Evolutionary conservation across 2,888 invertebrate genomes (phyloP).

Genomic region (Teleiodes luculella): DNA sequence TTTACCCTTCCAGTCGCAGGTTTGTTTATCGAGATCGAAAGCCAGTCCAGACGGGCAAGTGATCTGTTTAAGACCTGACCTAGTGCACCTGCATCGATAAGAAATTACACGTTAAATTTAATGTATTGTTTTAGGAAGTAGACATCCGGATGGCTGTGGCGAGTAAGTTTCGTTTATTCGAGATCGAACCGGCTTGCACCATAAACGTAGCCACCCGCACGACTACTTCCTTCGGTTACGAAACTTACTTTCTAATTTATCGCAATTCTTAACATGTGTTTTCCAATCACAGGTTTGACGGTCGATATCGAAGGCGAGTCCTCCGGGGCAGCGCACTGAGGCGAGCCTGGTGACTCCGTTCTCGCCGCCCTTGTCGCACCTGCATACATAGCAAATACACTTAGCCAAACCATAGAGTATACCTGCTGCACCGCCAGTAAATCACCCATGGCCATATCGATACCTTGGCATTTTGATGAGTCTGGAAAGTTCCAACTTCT

Average conservation of each 20-base stretch:
- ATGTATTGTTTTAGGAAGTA: constrained; percentile 61
- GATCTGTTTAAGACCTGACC: constrained; percentile 97
- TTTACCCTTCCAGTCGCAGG: constrained; percentile 99
- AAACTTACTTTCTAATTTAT: constrained; percentile 95
- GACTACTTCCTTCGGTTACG: constrained; percentile 58
- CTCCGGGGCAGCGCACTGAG: constrained; percentile 91
- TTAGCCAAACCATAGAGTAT: constrained; percentile 31
- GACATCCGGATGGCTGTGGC: constrained; percentile 62
- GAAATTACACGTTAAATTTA: constrained; percentile 72
- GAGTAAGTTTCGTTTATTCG: constrained; percentile 34
- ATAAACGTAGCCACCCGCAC: constrained; percentile 67
- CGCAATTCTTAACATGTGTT: constrained; percentile 97
- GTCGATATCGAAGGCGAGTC: constrained; percentile 95
- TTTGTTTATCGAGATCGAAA: constrained; percentile 98
- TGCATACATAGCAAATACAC: constrained; percentile 76
- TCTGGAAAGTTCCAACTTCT: neutral
- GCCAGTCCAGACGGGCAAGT: constrained; percentile 97
- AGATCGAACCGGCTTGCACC: constrained; percentile 38
- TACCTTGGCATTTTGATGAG: neutral
- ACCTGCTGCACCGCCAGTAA: neutral
- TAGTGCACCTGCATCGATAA: constrained; percentile 90
- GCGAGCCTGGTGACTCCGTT: constrained; percentile 92
- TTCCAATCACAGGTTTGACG: constrained; percentile 98
- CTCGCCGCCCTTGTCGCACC: constrained; percentile 95
- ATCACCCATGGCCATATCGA: neutral